A percentile compares a stretch with the other conserved stretches of the same genome.
Evolutionary conservation across 2,888 invertebrate species (phyloP).

Genomic region (Trichopria drosophilae): DNA sequence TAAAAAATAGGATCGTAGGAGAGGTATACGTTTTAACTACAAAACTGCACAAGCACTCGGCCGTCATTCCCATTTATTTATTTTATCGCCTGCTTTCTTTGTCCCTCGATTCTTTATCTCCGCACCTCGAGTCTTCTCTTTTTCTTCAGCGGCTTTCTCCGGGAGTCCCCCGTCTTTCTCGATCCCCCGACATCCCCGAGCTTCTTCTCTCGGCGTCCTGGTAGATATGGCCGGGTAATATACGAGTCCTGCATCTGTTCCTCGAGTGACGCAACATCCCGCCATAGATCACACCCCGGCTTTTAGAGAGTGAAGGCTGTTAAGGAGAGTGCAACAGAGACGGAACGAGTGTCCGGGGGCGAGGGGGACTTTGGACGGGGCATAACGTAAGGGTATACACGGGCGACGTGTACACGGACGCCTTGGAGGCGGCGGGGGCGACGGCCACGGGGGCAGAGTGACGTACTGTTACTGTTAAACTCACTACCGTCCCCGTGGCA

Average conservation of each 20-base stretch:
- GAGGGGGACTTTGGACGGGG: conserved; percentile 27
- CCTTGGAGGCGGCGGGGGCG: conserved; percentile 30
- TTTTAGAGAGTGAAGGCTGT: conserved; percentile 66
- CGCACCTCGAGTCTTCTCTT: conserved; percentile 20
- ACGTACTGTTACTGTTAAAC: conserved; percentile 56
- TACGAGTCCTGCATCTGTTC: conserved; percentile 59
- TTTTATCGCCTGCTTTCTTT: conserved; percentile 12
- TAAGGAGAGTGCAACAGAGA: conserved; percentile 56
- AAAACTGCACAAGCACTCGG: too few relatives aligned
- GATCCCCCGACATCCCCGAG: conserved; percentile 20
- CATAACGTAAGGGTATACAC: conserved; percentile 47
- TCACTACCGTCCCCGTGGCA: conserved; percentile 38
- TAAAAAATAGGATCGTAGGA: too few relatives aligned
- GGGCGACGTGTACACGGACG: conserved; percentile 29
- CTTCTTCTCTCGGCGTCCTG: conserved; percentile 36
- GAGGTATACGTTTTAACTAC: too few relatives aligned
- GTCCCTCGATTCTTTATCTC: conserved; percentile 22
- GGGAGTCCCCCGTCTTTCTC: too few relatives aligned
- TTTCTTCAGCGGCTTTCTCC: conserved; percentile 12
- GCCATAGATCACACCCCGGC: conserved; percentile 67
- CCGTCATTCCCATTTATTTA: conserved; percentile 4
- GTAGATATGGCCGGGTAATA: conserved; percentile 57
- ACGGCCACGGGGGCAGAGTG: conserved; percentile 45
- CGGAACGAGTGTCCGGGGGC: conserved; percentile 44
- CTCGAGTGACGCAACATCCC: conserved; percentile 68